phyloP scores from a whole-genome alignment of 1,140 invertebrate species.

The Cephus cinctus region DNA sequence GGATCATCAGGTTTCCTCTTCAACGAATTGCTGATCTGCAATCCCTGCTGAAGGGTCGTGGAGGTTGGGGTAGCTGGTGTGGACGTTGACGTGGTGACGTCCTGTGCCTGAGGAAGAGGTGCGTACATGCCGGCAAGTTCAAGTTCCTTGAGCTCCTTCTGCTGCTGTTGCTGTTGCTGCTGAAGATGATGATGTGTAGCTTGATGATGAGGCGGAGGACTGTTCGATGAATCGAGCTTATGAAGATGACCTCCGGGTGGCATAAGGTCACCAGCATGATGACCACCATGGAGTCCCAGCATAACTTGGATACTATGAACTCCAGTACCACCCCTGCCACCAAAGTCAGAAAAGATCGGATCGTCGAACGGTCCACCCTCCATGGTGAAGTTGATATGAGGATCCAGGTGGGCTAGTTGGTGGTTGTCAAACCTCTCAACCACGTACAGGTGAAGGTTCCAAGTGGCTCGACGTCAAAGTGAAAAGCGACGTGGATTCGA shows the following conservation, averaged over 20 bases:
- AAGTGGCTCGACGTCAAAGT: too few species aligned
- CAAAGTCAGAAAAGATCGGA: conserved; percentile 72
- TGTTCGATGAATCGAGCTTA: conserved; percentile 57
- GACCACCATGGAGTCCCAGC: conserved; percentile 63
- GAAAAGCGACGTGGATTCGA: too few species aligned
- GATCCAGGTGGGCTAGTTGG: too few species aligned
- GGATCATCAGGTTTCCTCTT: conserved; percentile 49
- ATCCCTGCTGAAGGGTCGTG: conserved; percentile 42
- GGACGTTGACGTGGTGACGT: conserved; percentile 48
- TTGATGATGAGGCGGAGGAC: conserved; percentile 49
- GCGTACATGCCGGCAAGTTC: conserved; percentile 52
- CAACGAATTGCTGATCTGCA: conserved; percentile 45
- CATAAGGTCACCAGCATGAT: conserved; percentile 54
- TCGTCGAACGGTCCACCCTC: conserved; percentile 75
- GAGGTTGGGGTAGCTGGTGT: conserved; percentile 38
- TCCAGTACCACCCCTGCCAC: conserved; percentile 58
- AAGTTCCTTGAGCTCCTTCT: conserved; percentile 49
- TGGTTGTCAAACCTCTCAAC: too few species aligned
- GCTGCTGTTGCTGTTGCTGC: conserved; percentile 45
- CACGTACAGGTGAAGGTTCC: too few species aligned
- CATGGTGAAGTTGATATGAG: too few species aligned
- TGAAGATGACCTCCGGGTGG: conserved; percentile 49
- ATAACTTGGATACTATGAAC: conserved; percentile 72
- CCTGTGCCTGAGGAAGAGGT: conserved; percentile 44
- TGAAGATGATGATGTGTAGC: conserved; percentile 40